These are phyloP conservation scores for Lacerta viridis DNA, from an alignment of 2,797 vertebrate species.

Conservation along the genomic window DNA sequence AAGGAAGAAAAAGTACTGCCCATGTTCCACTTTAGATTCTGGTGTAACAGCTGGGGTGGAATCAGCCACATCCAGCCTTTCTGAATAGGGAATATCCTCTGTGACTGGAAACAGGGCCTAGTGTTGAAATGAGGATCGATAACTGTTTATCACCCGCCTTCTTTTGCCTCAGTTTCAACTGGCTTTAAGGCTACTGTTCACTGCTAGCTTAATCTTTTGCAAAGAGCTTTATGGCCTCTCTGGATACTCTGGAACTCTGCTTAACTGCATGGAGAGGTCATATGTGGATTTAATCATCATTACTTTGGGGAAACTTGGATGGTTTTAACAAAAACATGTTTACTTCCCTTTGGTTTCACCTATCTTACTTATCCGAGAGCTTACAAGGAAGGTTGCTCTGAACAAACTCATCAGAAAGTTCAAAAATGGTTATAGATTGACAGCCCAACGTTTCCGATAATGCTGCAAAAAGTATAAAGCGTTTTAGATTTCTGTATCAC, in stretches of 20 bases:
- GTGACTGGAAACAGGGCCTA: not conserved
- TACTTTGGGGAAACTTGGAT: not conserved
- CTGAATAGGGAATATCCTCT: not conserved
- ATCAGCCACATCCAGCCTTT: not conserved
- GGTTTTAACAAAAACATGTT: not conserved
- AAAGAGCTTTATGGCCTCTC: not conserved
- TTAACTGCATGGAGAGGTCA: not conserved
- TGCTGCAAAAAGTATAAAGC: not conserved
- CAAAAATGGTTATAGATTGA: not conserved
- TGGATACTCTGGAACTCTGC: not conserved
- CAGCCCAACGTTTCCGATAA: not conserved
- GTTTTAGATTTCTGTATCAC: not conserved
- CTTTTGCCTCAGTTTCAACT: not conserved
- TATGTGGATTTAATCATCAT: no score
- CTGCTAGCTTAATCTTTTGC: not conserved
- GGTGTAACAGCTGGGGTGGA: not conserved
- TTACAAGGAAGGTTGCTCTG: not conserved
- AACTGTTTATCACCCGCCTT: no score
- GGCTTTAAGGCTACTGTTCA: not conserved
- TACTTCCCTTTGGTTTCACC: not conserved
- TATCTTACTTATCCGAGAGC: not conserved
- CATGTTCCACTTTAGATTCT: not conserved
- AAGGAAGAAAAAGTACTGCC: not conserved
- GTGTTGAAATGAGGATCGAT: no score
- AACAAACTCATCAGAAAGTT: not conserved